Evolutionary conservation across 2,113 vertebrate genomes (phyloP).

Genomic region (rat (Rattus norvegicus)): DNA sequence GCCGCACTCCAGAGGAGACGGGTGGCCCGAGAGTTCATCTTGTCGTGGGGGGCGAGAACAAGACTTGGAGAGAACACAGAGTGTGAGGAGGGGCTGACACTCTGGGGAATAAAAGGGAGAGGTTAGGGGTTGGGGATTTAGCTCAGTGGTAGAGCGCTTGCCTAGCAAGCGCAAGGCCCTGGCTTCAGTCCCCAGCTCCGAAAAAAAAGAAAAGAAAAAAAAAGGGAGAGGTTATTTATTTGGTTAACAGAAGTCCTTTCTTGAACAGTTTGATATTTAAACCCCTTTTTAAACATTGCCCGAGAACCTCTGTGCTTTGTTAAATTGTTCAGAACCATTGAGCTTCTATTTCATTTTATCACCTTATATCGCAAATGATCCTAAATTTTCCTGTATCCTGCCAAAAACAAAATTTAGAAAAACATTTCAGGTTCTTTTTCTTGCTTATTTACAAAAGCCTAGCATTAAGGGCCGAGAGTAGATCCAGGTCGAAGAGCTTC

Average conservation of each 20-base stretch:
- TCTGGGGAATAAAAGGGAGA: background rate
- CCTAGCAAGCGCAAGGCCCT: too few species aligned
- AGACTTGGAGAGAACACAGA: background rate
- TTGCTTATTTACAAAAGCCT: constrained; percentile 41
- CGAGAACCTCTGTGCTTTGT: constrained; percentile 22
- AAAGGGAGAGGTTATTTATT: background rate
- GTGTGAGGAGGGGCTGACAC: background rate
- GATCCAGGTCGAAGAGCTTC: background rate
- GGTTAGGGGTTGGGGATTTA: too few species aligned
- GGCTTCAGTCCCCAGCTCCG: too few species aligned
- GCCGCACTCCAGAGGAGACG: background rate
- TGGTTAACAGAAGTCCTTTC: constrained; percentile 32
- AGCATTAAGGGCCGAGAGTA: constrained; percentile 1
- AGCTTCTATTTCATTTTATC: background rate
- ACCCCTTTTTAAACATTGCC: background rate
- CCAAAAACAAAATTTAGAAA: background rate
- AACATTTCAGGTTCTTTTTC: background rate
- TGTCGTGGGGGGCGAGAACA: background rate
- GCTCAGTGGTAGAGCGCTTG: too few species aligned
- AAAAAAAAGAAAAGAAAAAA: too few species aligned
- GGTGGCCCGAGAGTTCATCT: background rate
- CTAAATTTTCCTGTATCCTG: background rate
- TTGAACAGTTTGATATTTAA: constrained; percentile 32
- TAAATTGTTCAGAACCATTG: background rate
- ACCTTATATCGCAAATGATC: background rate